phyloP scores from a whole-genome alignment of 2,797 vertebrate species.

The Sebastes oblongus region DNA sequence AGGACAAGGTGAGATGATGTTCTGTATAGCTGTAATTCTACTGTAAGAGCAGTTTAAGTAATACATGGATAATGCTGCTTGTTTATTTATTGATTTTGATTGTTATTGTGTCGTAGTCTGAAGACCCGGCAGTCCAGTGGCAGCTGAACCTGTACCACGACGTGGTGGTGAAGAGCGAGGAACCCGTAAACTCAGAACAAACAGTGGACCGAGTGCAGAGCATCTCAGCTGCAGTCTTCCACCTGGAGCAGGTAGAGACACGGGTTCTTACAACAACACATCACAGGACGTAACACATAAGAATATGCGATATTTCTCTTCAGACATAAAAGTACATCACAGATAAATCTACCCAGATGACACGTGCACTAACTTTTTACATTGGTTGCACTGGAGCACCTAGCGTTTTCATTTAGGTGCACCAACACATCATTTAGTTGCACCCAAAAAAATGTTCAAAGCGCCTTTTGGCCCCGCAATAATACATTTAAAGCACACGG shows the following conservation, averaged over 20 bases:
- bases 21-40: not conserved
- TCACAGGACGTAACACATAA: not conserved
- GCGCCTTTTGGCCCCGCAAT: no score
- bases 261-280: not conserved
- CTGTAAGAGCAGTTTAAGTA: not conserved
- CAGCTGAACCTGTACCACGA: slow-evolving; percentile 97
- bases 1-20: slow-evolving; percentile 88
- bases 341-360: not conserved
- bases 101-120: slow-evolving; percentile 81
- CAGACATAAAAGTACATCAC: not conserved
- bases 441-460: no score
- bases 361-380: no score
- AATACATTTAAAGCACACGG: no score
- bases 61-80: not conserved
- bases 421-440: no score
- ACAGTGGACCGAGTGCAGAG: slow-evolving; percentile 92
- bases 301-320: not conserved
- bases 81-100: not conserved
- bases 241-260: slow-evolving; percentile 91
- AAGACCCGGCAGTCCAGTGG: slow-evolving; percentile 97
- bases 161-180: slow-evolving; percentile 87
- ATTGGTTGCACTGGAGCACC: no score
- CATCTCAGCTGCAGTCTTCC: slow-evolving; percentile 94
- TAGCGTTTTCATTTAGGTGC: no score
- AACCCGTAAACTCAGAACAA: slow-evolving; percentile 85